Evolutionary conservation across 2,113 vertebrate genomes (phyloP).

Genomic region (Excalfactoria chinensis): DNA sequence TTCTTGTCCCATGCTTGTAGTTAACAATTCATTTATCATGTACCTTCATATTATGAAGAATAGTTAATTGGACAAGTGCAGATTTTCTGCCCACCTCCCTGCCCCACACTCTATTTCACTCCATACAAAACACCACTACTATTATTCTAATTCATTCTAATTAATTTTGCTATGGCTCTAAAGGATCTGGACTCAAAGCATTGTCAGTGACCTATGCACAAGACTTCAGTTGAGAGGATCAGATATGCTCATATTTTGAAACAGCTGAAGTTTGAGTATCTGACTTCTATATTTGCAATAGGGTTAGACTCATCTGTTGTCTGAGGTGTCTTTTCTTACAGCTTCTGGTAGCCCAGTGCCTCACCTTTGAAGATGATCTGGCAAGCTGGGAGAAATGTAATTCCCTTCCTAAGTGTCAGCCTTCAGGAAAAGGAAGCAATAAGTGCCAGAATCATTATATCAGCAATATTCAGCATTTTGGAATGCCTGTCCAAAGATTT

Average conservation of each 20-base stretch:
- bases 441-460: background rate
- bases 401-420: background rate
- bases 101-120: rapidly evolving
- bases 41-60: background rate
- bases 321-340: background rate
- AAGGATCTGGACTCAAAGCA: background rate
- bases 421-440: background rate
- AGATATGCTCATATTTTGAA: rapidly evolving
- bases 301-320: background rate
- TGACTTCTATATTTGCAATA: background rate
- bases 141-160: background rate
- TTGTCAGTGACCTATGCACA: rapidly evolving
- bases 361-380: background rate
- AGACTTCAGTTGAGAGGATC: background rate
- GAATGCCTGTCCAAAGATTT: background rate
- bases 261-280: background rate
- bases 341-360: rapidly evolving
- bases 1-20: background rate
- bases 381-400: background rate
- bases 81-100: background rate
- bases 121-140: background rate
- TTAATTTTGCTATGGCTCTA: background rate
- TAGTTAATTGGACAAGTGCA: background rate
- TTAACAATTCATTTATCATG: background rate
- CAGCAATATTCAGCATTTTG: background rate